Percentiles rank a stretch among this genome's conserved stretches.
phyloP scores from a whole-genome alignment of 2,888 invertebrate genomes.

The Hedychridium roseum region DNA sequence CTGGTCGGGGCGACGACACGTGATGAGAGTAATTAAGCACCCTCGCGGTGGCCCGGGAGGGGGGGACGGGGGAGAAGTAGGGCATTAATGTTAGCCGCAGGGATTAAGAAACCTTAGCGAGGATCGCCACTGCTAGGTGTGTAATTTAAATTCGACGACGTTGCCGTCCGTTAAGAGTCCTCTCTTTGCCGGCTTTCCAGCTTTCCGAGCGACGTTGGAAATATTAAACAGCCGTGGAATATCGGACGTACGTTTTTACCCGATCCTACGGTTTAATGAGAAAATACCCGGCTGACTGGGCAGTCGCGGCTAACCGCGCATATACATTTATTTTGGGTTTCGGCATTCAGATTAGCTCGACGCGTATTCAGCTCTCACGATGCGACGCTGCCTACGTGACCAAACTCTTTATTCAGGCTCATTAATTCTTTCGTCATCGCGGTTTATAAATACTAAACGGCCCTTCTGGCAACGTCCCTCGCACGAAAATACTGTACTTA shows the following conservation, averaged over 20 bases:
- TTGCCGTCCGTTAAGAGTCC: too few species aligned
- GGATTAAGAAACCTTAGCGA: slow-evolving; percentile 60
- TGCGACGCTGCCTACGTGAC: neutral
- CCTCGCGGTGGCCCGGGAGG: slow-evolving; percentile 8
- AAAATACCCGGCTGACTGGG: too few species aligned
- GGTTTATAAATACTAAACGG: too few species aligned
- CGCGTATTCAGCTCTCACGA: neutral
- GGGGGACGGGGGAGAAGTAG: slow-evolving; percentile 49
- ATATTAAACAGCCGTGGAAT: too few species aligned
- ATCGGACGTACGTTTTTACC: too few species aligned
- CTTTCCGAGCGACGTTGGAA: too few species aligned
- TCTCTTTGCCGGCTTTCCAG: too few species aligned
- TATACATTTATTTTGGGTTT: neutral
- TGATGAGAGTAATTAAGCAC: slow-evolving; percentile 56
- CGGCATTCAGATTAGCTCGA: neutral
- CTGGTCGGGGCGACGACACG: slow-evolving; percentile 39
- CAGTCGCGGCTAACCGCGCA: too few species aligned
- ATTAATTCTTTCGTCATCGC: too few species aligned
- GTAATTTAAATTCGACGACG: slow-evolving; percentile 52
- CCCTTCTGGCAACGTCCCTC: too few species aligned
- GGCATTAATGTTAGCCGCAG: slow-evolving; percentile 52
- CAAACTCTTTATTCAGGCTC: neutral
- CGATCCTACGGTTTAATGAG: too few species aligned
- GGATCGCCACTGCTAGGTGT: slow-evolving; percentile 38
- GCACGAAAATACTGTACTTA: too few species aligned